Evolutionary conservation across 2,797 vertebrate genomes (phyloP).

Genomic region (Coregonus sp.): DNA sequence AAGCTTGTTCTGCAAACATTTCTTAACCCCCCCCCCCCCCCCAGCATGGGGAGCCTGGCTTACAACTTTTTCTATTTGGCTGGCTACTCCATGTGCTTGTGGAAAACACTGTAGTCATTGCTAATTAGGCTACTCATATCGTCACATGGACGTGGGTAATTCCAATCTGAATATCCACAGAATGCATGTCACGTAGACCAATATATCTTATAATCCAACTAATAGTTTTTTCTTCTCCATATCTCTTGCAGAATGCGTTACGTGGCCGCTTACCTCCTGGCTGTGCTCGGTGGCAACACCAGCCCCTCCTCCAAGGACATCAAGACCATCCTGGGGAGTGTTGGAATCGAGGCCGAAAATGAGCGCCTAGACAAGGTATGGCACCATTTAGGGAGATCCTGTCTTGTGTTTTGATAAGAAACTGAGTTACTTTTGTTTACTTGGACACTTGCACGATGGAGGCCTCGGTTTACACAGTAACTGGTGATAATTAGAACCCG

Average conservation of each 20-base stretch:
- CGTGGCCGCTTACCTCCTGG: conserved; percentile 85
- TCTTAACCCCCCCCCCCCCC: too few species aligned
- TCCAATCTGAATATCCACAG: too few species aligned
- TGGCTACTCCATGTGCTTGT: too few species aligned
- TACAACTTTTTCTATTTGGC: too few species aligned
- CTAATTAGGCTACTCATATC: background rate
- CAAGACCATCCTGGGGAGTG: conserved; percentile 76
- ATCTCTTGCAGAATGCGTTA: conserved; percentile 75
- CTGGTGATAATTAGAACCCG: background rate
- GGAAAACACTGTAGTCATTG: background rate
- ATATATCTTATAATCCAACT: background rate
- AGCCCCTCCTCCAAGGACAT: conserved; percentile 79
- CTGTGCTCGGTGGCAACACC: conserved; percentile 79
- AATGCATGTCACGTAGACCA: background rate
- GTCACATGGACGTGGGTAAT: too few species aligned
- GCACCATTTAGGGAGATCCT: background rate
- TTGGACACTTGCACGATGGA: background rate
- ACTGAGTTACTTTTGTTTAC: background rate
- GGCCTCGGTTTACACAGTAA: background rate
- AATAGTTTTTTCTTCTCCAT: conserved; percentile 3
- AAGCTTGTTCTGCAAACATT: too few species aligned
- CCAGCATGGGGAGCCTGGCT: too few species aligned
- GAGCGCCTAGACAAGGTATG: conserved; percentile 76
- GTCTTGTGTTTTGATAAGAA: background rate
- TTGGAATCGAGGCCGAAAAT: conserved; percentile 78